phyloP scores from a whole-genome alignment of 2,888 invertebrate species.

The Leptinotarsa peninsularis region DNA sequence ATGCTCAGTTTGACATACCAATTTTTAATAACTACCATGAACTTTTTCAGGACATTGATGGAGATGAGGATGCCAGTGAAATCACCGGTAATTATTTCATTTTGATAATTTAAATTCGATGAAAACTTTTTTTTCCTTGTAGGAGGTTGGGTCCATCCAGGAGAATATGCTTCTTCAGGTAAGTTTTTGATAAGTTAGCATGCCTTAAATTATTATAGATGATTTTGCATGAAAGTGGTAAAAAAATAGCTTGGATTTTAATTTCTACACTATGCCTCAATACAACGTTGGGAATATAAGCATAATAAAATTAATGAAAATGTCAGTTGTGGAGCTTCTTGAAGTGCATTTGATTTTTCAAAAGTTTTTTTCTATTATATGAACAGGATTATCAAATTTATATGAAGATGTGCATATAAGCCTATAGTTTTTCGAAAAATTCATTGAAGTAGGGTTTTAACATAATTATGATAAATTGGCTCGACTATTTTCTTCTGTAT shows the following conservation, averaged over 20 bases:
- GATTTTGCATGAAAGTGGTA: background rate
- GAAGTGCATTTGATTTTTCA: too few species aligned
- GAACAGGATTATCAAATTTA: too few species aligned
- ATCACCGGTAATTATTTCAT: constrained; percentile 81
- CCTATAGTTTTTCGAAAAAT: too few species aligned
- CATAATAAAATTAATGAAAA: too few species aligned
- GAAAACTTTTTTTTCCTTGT: constrained; percentile 47
- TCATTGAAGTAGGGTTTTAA: too few species aligned
- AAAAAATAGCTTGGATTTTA: background rate
- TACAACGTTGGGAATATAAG: too few species aligned
- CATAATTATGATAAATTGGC: too few species aligned
- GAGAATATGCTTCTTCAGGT: constrained; percentile 99
- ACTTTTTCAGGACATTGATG: constrained; percentile 75
- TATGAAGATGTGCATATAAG: too few species aligned
- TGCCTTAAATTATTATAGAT: constrained; percentile 5
- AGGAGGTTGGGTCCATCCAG: constrained; percentile 98
- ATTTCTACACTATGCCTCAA: too few species aligned
- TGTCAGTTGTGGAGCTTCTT: too few species aligned
- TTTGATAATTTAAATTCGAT: background rate
- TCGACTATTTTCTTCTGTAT: too few species aligned
- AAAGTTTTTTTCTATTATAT: too few species aligned
- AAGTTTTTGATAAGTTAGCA: constrained; percentile 54
- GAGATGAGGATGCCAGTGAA: constrained; percentile 89
- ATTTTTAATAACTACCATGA: background rate
- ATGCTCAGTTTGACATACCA: background rate